A percentile compares a stretch with the other conserved stretches of the same genome.
Evolutionary conservation across 2,888 invertebrate genomes (phyloP).

Genomic region (Macropis europaea): DNA sequence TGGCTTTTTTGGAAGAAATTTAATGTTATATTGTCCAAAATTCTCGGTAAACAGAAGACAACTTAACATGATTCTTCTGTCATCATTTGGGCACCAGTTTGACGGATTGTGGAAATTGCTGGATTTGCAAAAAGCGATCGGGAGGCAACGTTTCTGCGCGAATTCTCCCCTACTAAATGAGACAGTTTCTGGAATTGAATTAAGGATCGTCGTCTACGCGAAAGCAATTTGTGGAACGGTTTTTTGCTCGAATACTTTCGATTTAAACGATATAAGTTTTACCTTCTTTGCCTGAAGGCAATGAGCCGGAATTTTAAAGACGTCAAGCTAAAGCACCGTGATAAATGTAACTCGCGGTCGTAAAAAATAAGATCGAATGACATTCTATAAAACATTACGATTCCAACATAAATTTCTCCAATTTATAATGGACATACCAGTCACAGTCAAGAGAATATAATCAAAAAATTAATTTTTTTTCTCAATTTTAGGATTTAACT

Average conservation of each 20-base stretch:
- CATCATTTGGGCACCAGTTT: too few relatives aligned
- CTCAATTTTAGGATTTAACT: too few relatives aligned
- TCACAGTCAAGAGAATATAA: background rate
- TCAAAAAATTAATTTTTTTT: too few relatives aligned
- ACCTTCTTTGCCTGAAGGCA: background rate
- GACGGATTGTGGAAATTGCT: background rate
- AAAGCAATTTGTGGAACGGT: conserved; percentile 9
- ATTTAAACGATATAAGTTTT: conserved; percentile 3
- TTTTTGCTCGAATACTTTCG: conserved; percentile 1
- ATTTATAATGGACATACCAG: too few relatives aligned
- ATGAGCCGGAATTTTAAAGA: conserved; percentile 20
- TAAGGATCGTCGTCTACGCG: conserved; percentile 6
- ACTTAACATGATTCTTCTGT: too few relatives aligned
- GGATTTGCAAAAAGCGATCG: background rate
- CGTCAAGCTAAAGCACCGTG: too few relatives aligned
- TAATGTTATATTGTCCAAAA: too few relatives aligned
- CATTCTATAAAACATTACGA: background rate
- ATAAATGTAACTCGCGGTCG: background rate
- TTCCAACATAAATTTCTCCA: background rate
- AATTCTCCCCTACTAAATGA: background rate
- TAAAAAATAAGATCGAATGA: background rate
- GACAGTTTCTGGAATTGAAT: conserved; percentile 5
- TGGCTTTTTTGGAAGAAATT: too few relatives aligned
- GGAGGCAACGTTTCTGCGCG: background rate
- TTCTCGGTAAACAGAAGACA: too few relatives aligned